Conservation (phyloP, 1,140 invertebrate species). For the Geopemphigus sp. region DNA sequence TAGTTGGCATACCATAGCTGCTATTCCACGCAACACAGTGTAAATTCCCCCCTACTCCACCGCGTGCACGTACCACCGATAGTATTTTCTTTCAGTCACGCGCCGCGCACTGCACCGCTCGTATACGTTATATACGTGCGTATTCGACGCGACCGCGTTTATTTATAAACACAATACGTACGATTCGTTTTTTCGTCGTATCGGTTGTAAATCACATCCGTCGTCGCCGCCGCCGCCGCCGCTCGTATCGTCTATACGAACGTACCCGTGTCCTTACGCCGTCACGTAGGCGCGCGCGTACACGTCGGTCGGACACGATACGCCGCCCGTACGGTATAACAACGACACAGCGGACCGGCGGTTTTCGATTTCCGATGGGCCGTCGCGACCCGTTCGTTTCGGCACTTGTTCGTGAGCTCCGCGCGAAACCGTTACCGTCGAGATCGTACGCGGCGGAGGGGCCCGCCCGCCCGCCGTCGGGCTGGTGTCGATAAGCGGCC, state of each 20-base stretch:
- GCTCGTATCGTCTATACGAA: neutral
- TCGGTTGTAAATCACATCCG: neutral
- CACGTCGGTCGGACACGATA: no score
- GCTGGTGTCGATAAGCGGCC: no score
- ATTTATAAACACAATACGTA: neutral
- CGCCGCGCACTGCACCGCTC: slow-evolving; percentile 19
- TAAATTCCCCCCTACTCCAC: neutral
- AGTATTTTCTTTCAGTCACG: neutral
- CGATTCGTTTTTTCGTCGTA: neutral
- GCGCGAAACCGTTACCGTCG: slow-evolving; percentile 7
- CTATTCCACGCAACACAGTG: neutral
- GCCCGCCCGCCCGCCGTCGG: no score
- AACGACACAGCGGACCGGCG: neutral
- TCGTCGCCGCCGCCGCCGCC: neutral
- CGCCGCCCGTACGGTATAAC: neutral
- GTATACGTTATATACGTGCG: neutral
- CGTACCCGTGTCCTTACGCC: no score
- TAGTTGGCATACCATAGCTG: neutral
- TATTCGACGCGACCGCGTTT: neutral
- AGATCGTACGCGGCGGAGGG: no score
- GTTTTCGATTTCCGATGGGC: slow-evolving; percentile 19
- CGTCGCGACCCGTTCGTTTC: slow-evolving; percentile 23
- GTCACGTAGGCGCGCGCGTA: neutral
- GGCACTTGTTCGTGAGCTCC: slow-evolving; percentile 18
- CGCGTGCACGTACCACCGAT: neutral